Evolutionary conservation across 2,888 invertebrate species (phyloP).

Genomic region (Esperia sulphurella): DNA sequence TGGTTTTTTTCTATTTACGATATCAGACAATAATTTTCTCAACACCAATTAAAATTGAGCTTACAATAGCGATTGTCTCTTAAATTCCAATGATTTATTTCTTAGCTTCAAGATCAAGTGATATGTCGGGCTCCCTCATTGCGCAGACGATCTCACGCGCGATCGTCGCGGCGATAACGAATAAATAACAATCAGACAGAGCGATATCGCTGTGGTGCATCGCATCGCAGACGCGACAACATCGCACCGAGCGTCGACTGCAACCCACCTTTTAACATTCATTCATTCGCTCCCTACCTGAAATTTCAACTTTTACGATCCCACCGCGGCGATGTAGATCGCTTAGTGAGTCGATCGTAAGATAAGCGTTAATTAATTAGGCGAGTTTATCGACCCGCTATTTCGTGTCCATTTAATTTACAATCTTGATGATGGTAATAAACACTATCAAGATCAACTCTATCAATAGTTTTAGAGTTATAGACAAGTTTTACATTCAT

Average conservation of each 20-base stretch:
- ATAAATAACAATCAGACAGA: constrained; percentile 57
- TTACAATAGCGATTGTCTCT: too few relatives aligned
- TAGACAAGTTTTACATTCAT: constrained; percentile 1
- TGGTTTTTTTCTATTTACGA: too few relatives aligned
- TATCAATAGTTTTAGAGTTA: constrained; percentile 27
- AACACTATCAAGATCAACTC: constrained; percentile 52
- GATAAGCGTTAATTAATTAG: constrained; percentile 64
- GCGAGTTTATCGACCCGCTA: constrained; percentile 54
- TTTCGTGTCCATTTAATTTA: constrained; percentile 59
- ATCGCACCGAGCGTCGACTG: constrained; percentile 9
- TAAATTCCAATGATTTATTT: constrained; percentile 35
- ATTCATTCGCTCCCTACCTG: constrained; percentile 29
- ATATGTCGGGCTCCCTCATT: constrained; percentile 33
- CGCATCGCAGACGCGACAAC: constrained; percentile 29
- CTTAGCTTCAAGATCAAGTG: constrained; percentile 38
- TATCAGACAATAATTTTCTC: background rate
- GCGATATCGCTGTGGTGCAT: constrained; percentile 51
- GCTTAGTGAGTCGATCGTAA: constrained; percentile 28
- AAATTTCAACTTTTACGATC: constrained; percentile 42
- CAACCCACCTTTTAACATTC: constrained; percentile 21
- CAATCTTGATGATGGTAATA: constrained; percentile 53
- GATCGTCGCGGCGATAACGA: constrained; percentile 50
- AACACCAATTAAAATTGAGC: background rate
- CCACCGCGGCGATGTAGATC: constrained; percentile 50
- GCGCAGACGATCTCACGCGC: constrained; percentile 41